phyloP scores from a whole-genome alignment of 1,140 invertebrate species.

The Drosophila dunni region DNA sequence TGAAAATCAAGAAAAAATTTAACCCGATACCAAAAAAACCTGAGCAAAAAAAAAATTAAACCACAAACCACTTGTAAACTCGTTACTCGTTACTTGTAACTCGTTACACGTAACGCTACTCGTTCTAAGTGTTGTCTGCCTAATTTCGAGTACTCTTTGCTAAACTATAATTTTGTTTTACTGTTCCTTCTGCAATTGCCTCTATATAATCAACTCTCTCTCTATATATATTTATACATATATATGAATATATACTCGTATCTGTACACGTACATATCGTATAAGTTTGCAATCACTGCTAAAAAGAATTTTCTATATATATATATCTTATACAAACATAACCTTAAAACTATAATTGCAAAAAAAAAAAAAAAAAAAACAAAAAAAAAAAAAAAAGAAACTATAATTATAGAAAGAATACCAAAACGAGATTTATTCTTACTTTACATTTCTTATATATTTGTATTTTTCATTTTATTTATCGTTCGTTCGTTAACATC shows the following conservation, averaged over 20 bases:
- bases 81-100: constrained; percentile 19
- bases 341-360: constrained; percentile 42
- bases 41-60: constrained; percentile 16
- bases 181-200: constrained; percentile 56
- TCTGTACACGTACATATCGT: constrained; percentile 35
- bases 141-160: constrained; percentile 58
- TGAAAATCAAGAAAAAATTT: constrained; percentile 17
- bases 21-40: constrained; percentile 19
- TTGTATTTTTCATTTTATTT: constrained; percentile 84
- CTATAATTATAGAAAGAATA: constrained; percentile 33
- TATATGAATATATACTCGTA: constrained; percentile 40
- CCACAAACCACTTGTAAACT: constrained; percentile 29
- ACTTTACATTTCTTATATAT: constrained; percentile 83
- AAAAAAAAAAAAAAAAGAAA: constrained; percentile 33
- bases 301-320: constrained; percentile 23
- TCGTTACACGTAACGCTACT: constrained; percentile 46
- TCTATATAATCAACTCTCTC: constrained; percentile 15
- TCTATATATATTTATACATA: constrained; percentile 14
- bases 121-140: constrained; percentile 61
- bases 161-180: constrained; percentile 53
- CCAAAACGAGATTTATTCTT: constrained; percentile 65
- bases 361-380: constrained; percentile 24
- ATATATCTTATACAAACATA: constrained; percentile 32
- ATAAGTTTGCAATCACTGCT: constrained; percentile 33
- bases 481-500: constrained; percentile 84